Conservation (phyloP, 2,797 vertebrate genomes). For the Etheostoma nigrum region DNA sequence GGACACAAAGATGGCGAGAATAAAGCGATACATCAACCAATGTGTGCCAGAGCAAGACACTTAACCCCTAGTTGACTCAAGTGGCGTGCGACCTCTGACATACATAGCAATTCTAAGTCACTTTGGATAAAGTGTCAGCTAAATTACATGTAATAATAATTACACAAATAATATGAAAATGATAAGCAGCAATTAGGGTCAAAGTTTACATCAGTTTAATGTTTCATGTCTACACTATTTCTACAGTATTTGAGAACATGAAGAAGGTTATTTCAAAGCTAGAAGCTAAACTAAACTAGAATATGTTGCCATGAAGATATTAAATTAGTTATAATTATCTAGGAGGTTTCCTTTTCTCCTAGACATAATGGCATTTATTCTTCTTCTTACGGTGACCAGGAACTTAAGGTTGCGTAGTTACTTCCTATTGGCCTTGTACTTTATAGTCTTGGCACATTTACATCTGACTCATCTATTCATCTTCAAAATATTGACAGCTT, state of each 20-base stretch:
- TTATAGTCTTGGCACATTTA: not conserved
- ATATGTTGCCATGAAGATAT: not conserved
- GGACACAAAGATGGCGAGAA: not conserved
- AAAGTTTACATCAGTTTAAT: not conserved
- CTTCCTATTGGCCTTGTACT: not conserved
- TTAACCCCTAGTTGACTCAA: too few relatives aligned
- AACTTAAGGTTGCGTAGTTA: not conserved
- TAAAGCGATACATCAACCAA: not conserved
- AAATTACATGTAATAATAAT: too few relatives aligned
- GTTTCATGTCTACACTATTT: not conserved
- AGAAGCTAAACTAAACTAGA: not conserved
- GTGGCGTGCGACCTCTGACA: too few relatives aligned
- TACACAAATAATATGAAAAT: not conserved
- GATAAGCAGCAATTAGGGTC: not conserved
- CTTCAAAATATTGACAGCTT: constrained; percentile 21
- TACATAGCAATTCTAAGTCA: too few relatives aligned
- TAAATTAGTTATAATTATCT: not conserved
- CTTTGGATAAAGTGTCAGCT: too few relatives aligned
- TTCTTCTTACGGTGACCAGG: not conserved
- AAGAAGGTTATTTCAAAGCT: not conserved
- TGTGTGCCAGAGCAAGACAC: too few relatives aligned
- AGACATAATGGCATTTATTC: not conserved
- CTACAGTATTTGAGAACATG: not conserved
- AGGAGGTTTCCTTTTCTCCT: not conserved
- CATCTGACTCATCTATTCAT: constrained; percentile 40